These are phyloP conservation scores for Tamandua tetradactyla DNA, from an alignment of 2,797 vertebrate genomes.

Conservation along the genomic window DNA sequence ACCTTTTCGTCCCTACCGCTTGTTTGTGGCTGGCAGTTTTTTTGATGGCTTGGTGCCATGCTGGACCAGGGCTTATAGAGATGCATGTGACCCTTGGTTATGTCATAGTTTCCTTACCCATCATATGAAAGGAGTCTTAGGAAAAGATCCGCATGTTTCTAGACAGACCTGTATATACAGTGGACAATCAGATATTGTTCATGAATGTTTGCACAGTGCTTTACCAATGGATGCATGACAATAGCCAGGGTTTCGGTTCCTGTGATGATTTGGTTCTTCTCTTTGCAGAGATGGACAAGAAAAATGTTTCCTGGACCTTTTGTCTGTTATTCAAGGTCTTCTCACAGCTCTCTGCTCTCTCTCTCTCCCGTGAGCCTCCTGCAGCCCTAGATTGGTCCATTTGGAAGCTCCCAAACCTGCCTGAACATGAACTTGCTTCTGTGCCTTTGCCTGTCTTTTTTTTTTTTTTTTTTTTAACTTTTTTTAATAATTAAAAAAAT, in stretches of 20 bases:
- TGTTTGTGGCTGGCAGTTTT: background rate
- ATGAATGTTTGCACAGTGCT: background rate
- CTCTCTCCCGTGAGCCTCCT: background rate
- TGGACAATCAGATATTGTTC: background rate
- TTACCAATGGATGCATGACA: background rate
- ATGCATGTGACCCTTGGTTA: background rate
- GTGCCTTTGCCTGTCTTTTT: background rate
- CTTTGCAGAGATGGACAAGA: background rate
- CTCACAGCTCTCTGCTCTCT: background rate
- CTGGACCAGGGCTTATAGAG: background rate
- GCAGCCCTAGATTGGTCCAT: background rate
- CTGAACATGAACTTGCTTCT: background rate
- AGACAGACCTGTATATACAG: background rate
- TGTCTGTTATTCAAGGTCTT: background rate
- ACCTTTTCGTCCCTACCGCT: rapidly evolving
- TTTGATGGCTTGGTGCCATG: background rate
- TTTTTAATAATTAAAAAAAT: too few relatives aligned
- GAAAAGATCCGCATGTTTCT: background rate
- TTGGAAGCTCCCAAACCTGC: background rate
- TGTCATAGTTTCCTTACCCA: conserved; percentile 54
- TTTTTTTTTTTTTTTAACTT: too few relatives aligned
- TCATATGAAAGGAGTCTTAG: conserved; percentile 41
- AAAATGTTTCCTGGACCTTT: background rate
- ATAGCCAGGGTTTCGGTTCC: background rate
- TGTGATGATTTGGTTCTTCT: background rate